Conservation (phyloP, 2,888 invertebrate species). For the Bembecia ichneumoniformis region DNA sequence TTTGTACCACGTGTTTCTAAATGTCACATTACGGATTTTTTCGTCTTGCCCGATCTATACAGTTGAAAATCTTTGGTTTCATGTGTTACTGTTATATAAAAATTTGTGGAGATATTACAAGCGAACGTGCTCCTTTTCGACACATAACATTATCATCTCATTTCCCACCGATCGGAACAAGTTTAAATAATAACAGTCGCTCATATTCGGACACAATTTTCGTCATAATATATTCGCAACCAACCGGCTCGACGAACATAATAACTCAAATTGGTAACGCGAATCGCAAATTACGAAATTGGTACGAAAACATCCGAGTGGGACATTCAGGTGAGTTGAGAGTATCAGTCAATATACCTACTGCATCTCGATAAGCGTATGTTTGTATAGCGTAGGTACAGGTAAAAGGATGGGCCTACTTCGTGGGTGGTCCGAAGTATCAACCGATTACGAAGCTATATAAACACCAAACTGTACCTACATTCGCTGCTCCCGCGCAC, state of each 20-base stretch:
- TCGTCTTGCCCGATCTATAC: no score
- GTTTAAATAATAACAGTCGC: conserved; percentile 34
- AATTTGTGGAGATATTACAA: not conserved
- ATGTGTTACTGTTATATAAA: no score
- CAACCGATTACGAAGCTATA: conserved; percentile 50
- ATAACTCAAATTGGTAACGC: conserved; percentile 60
- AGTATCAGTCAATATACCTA: conserved; percentile 2
- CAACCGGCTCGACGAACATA: conserved; percentile 36
- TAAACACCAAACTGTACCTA: conserved; percentile 24
- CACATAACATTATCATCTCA: conserved; percentile 48
- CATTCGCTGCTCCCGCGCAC: conserved; percentile 27
- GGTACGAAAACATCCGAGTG: conserved; percentile 34
- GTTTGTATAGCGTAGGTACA: conserved; percentile 18
- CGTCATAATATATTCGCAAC: conserved; percentile 47
- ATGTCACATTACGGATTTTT: no score
- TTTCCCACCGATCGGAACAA: conserved; percentile 33
- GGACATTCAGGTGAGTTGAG: conserved; percentile 11
- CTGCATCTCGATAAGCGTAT: conserved; percentile 1
- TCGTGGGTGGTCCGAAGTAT: conserved; percentile 64
- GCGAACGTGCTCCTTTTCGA: not conserved
- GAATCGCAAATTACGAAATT: conserved; percentile 64
- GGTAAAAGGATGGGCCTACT: conserved; percentile 37
- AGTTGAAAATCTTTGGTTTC: no score
- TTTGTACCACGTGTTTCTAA: no score
- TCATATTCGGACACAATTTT: conserved; percentile 37